Percentiles rank a stretch among this genome's conserved stretches.
Conservation (phyloP, 2,797 vertebrate species). For the Aselliscus stoliczkanus region DNA sequence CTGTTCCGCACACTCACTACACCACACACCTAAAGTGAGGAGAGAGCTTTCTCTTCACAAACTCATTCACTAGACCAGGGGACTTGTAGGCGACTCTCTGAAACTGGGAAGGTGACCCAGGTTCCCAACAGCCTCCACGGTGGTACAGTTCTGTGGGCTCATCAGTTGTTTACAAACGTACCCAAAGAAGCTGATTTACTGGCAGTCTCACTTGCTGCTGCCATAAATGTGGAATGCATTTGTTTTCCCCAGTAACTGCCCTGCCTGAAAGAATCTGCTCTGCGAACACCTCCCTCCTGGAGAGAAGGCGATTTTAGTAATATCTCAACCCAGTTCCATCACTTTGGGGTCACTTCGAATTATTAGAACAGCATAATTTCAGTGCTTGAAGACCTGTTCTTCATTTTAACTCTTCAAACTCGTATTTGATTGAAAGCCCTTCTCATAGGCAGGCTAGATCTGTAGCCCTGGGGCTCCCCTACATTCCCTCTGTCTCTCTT, state of each 20-base stretch:
- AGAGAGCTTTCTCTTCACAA: background rate
- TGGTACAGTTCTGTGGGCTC: too few relatives aligned
- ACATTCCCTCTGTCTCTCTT: background rate
- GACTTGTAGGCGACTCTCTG: background rate
- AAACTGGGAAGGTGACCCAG: background rate
- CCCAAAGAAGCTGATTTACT: background rate
- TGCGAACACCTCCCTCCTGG: background rate
- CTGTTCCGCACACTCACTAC: background rate
- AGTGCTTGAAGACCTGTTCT: background rate
- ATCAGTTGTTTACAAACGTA: background rate
- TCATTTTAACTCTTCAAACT: background rate
- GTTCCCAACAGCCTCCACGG: background rate
- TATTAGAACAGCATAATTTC: background rate
- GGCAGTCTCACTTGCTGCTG: background rate
- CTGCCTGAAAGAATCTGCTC: background rate
- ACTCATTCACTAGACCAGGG: background rate
- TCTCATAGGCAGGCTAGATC: background rate
- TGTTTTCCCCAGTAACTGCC: background rate
- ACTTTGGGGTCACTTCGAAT: background rate
- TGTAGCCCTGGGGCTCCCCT: rapidly evolving
- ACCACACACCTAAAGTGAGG: background rate
- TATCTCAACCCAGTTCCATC: background rate
- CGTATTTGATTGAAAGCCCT: background rate
- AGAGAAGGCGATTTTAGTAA: background rate
- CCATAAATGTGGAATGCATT: too few relatives aligned